Base-by-base conservation (phyloP, 1,140 invertebrate genomes). In the Anastatus disparis region DNA sequence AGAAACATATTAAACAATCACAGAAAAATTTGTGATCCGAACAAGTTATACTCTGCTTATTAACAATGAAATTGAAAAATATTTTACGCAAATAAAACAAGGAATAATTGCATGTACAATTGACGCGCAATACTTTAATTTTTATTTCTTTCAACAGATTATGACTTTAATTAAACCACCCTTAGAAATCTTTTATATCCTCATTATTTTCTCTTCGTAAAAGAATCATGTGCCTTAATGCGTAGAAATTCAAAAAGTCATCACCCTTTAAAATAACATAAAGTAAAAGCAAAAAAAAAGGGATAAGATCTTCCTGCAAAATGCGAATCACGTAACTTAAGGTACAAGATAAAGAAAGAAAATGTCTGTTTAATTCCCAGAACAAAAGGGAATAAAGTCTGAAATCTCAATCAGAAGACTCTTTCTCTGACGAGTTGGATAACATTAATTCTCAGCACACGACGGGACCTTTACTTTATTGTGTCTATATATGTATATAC, bases 291-390 rank as follows among this genome's bases (percentile, higher is more conserved):
- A 61, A 44, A 7, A 12, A 61, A 40, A 61, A 44, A 20, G 9
- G 22, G 24, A 27, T 24, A 1, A 64, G 63, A 66, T 70, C 76
- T 73, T 50, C n/a, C n/a, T n/a, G n/a, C 58, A 61, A 75, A 56
- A 78, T 78, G 75, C 74, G 73, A 75, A 77, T 78, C 77, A 78
- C 76, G 77, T 76, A 68, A 50, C 50, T n/a, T n/a, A n/a, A n/a
- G n/a, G n/a, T n/a, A n/a, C n/a, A n/a, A n/a, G n/a, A n/a, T n/a
- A 72, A 65, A 52, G 48, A 13, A 3, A 40, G 20, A 22, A 69
- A 65, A 71, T 72, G 68, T 71, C 73, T 75, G 75, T 77, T 77
- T 77, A 76, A 79, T 79, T 79, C 76, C 71, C 73, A 67, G 62
- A 63, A 68, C 72, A 72, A 61, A 74, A 71, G 70, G 74, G 75